Evolutionary conservation across 2,797 vertebrate genomes (phyloP), one percentile per base, ranked within the genome.

Genomic region (Spheniscus humboldti): DNA sequence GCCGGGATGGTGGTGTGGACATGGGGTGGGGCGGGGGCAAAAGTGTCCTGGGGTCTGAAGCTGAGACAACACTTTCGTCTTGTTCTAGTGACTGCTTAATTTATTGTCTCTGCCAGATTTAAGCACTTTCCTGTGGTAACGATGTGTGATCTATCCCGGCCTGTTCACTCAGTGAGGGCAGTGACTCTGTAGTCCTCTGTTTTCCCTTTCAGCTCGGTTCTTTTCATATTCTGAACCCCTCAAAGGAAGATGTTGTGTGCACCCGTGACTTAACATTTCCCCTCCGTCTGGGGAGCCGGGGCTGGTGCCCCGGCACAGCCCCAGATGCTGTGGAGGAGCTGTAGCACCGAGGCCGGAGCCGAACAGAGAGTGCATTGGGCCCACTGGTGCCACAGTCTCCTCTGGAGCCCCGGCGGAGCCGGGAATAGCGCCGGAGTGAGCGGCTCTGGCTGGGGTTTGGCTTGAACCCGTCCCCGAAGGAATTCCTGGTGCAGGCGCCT

Each of bases 251-350:
- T 18, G 4, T 9, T 74, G 13, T 37, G 9, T 43, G 39, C 10
- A 28, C 2, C 3, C 1, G 0, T 62, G 50, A 41, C 25, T 75
- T 55, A 56, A 13, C 18, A 4, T 81, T 45, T 9, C 0, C 3
- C 0, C 7, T 52, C 27, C 1, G 0, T 55, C 7, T 56, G 27
- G 13, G 17, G 8, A 88, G 6, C 9, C 0, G 2, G 39, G 19
- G 10, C 20, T 71, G 17, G 4, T 76, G 31, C 10, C 53, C 55
- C 39, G 12, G 39, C 39, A 39, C 39, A 39, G 39, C 39, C 39
- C 39, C 39, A 39, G 39, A 11, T 39, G 39, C 39, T 39, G 11
- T 39, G 39, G 39, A 39, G 39, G 39, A 11, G 23, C 24, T 59
- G 33, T 41, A 75, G 35, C 37, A 91, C 25, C 2, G 3, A 82